Evolutionary conservation across 2,797 vertebrate genomes (phyloP).

Genomic region (Sphenodon punctatus): DNA sequence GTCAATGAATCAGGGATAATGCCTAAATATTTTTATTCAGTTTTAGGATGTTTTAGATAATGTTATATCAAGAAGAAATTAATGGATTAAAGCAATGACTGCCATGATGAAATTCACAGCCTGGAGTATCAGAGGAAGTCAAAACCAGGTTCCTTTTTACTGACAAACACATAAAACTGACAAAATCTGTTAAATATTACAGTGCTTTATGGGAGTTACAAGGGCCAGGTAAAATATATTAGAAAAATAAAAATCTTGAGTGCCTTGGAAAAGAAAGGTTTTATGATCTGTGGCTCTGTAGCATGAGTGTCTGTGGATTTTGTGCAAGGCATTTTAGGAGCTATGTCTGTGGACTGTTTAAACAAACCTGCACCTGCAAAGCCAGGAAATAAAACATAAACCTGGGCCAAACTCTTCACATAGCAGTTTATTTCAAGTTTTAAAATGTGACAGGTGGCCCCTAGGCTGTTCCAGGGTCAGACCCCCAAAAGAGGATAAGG

Average conservation of each 20-base stretch:
- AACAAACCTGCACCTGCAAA: background rate
- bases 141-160: background rate
- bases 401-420: background rate
- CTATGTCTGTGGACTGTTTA: background rate
- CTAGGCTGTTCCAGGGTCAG: no score
- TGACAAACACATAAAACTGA: slow-evolving; percentile 11
- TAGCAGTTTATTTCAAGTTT: background rate
- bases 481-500: no score
- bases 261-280: background rate
- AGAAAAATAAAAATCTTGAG: slow-evolving; percentile 16
- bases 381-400: background rate
- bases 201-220: background rate
- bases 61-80: slow-evolving; percentile 26
- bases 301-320: background rate
- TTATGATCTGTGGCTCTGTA: slow-evolving; percentile 1
- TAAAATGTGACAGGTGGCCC: no score
- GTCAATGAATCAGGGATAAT: background rate
- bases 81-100: slow-evolving; percentile 39
- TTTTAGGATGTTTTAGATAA: slow-evolving; percentile 20
- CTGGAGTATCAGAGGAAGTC: background rate
- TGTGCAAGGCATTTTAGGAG: background rate
- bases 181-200: slow-evolving; percentile 6
- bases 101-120: slow-evolving; percentile 32
- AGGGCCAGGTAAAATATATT: slow-evolving; percentile 30
- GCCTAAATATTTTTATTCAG: slow-evolving; percentile 42